Conservation (phyloP, 2,888 invertebrate genomes). For the Mystacides longicornis region DNA sequence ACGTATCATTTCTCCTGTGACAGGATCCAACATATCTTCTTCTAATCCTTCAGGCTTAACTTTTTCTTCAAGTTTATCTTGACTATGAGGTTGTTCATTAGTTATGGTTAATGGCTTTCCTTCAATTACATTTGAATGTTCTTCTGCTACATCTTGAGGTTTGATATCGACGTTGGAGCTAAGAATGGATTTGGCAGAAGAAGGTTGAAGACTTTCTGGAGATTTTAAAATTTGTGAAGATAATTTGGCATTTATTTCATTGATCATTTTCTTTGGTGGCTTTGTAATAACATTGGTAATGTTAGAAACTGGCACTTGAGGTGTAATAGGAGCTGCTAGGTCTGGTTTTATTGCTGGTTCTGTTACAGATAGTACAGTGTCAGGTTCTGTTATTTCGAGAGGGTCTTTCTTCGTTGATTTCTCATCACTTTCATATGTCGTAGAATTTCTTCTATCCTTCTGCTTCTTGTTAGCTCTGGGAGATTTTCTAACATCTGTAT, state of each 20-base stretch:
- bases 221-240: constrained; percentile 27
- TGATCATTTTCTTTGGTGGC: constrained; percentile 44
- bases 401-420: constrained; percentile 36
- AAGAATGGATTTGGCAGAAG: background rate
- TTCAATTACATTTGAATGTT: constrained; percentile 1
- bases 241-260: constrained; percentile 41
- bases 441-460: constrained; percentile 57
- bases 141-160: background rate
- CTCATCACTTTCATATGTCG: constrained; percentile 56
- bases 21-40: constrained; percentile 25
- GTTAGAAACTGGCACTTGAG: constrained; percentile 25
- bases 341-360: constrained; percentile 24
- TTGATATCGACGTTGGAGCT: background rate
- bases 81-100: background rate
- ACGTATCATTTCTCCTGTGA: constrained; percentile 23
- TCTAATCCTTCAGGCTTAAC: constrained; percentile 15
- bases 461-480: constrained; percentile 56
- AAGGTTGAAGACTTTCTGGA: constrained; percentile 18
- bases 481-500: constrained; percentile 50
- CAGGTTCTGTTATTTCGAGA: constrained; percentile 30
- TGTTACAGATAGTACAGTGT: constrained; percentile 26
- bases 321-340: constrained; percentile 22
- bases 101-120: background rate
- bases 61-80: constrained; percentile 5
- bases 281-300: constrained; percentile 28